A percentile compares a stretch with the other conserved stretches of the same genome.
Conservation (phyloP, 2,888 invertebrate species). For the Apamea epomidion region DNA sequence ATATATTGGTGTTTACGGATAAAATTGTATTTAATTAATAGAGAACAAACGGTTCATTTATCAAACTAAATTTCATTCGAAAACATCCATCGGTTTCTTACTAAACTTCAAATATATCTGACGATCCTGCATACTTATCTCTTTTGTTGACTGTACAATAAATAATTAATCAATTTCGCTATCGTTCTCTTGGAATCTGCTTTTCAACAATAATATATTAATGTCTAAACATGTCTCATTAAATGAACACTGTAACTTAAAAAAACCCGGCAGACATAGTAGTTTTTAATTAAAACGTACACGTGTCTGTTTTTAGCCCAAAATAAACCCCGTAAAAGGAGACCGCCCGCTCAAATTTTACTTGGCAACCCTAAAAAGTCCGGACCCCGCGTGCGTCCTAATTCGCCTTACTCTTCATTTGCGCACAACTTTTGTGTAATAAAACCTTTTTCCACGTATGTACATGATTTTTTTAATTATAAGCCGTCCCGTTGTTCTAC, state of each 20-base stretch:
- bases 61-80: no score
- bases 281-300: background rate
- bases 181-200: background rate
- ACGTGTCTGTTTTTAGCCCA: background rate
- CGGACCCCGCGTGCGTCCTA: constrained; percentile 69
- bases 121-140: no score
- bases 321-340: background rate
- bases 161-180: background rate
- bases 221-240: background rate
- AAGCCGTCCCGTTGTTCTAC: constrained; percentile 45
- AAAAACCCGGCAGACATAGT: background rate
- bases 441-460: constrained; percentile 56
- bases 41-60: no score
- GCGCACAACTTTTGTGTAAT: constrained; percentile 61
- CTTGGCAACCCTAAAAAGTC: constrained; percentile 59
- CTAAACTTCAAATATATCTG: no score
- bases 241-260: background rate
- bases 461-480: constrained; percentile 57
- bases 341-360: constrained; percentile 13
- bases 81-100: no score
- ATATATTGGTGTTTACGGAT: no score
- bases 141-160: background rate
- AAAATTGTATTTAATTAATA: no score
- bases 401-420: constrained; percentile 73
- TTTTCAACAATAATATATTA: background rate